These are phyloP conservation scores for Squalus acanthias DNA, from an alignment of 2,797 vertebrate genomes.

Conservation along the genomic window DNA sequence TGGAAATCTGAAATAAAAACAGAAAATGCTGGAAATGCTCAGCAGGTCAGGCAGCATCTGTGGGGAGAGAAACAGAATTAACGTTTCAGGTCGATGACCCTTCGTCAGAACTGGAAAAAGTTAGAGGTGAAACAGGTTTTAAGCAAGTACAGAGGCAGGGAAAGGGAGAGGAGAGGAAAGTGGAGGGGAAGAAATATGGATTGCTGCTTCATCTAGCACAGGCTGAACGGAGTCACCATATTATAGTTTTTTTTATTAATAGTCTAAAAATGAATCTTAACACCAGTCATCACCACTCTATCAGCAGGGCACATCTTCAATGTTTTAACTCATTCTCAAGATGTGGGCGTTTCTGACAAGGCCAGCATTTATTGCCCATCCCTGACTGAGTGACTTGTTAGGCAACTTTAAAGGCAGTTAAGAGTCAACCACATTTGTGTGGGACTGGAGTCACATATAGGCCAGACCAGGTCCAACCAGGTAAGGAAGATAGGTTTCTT, in stretches of 20 bases:
- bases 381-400: not conserved
- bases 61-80: too few species aligned
- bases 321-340: not conserved
- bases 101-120: too few species aligned
- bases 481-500: not conserved
- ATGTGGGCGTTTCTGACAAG: not conserved
- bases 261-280: not conserved
- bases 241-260: not conserved
- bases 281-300: not conserved
- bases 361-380: not conserved
- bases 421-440: not conserved
- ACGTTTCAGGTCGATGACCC: too few species aligned
- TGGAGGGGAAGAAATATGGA: not conserved
- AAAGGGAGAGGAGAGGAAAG: too few species aligned
- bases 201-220: not conserved
- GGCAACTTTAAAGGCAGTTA: not conserved
- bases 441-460: not conserved
- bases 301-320: slow-evolving; percentile 44
- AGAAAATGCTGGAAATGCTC: too few species aligned
- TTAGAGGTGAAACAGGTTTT: too few species aligned
- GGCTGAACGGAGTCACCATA: not conserved
- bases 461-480: not conserved
- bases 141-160: too few species aligned
- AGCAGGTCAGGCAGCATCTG: too few species aligned
- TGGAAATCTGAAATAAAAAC: too few species aligned